Evolutionary conservation across 2,797 vertebrate genomes (phyloP), one percentile per base, ranked within the genome.

Genomic region (Liparis tanakae): DNA sequence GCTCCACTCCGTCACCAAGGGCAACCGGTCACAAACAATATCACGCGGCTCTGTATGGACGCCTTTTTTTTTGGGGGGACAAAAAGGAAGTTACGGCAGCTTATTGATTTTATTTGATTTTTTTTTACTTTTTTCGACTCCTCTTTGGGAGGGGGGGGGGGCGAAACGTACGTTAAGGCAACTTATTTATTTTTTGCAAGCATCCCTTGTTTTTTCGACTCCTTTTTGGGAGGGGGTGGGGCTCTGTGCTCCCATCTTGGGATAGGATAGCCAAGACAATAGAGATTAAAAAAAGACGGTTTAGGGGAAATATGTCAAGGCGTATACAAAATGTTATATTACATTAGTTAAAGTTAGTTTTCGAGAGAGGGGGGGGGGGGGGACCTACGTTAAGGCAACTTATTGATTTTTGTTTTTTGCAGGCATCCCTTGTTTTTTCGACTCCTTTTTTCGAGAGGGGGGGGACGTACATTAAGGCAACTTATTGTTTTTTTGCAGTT

Each of bases 391-490:
- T n/a, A n/a, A n/a, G n/a, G 41, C 22, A n/a, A 33, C 57, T 3
- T 64, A 72, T 66, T 66, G 53, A 81, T 75, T 68, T 39, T 54
- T 44, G n/a, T n/a, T n/a, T n/a, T n/a, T n/a, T n/a, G n/a, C n/a
- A n/a, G n/a, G n/a, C n/a, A n/a, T n/a, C n/a, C n/a, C n/a, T n/a
- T n/a, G n/a, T n/a, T n/a, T n/a, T 48, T 25, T 30, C 25, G 25
- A 30, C 25, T 30, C 36, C 68, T 64, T 20, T 18, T 46, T 17
- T 2, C 5, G 39, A 3, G 25, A 3, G 25, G 2, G 25, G 25
- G 25, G 25, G 25, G n/a, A n/a, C n/a, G n/a, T n/a, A n/a, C n/a
- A n/a, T 30, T 30, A 30, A 30, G 25, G 41, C 22, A n/a, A 33
- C 57, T 3, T 65, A 72, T 67, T 66, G 53, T 80, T 75, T 68